Conservation (phyloP, 2,888 invertebrate genomes). For the Caenorhabditis doughertyi region DNA sequence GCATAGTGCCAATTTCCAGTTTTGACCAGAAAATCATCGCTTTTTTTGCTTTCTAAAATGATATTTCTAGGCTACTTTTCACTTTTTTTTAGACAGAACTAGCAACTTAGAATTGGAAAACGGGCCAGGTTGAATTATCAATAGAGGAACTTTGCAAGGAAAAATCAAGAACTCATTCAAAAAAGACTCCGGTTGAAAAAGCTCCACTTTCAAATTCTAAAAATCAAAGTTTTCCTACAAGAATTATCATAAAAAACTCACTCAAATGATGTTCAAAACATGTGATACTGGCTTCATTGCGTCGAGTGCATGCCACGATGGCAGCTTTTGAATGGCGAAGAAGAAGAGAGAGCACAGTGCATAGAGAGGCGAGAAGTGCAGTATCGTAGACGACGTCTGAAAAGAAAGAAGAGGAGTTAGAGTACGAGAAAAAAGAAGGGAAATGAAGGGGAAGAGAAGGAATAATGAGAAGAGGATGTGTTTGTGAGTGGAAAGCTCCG, state of each 20-base stretch:
- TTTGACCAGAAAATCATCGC: too few species aligned
- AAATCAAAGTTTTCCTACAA: too few species aligned
- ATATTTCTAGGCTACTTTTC: too few species aligned
- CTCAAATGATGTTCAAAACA: slow-evolving; percentile 66
- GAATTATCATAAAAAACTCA: slow-evolving; percentile 28
- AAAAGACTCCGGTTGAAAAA: too few species aligned
- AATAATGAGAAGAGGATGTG: background rate
- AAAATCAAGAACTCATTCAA: too few species aligned
- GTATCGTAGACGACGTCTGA: slow-evolving; percentile 74
- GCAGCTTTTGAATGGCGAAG: slow-evolving; percentile 48
- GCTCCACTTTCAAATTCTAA: too few species aligned
- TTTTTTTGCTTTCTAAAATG: too few species aligned
- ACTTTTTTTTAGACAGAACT: too few species aligned
- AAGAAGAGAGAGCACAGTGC: slow-evolving; percentile 64
- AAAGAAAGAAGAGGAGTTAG: slow-evolving; percentile 5
- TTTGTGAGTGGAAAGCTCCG: background rate
- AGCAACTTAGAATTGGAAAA: too few species aligned
- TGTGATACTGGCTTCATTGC: slow-evolving; percentile 67
- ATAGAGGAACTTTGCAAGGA: too few species aligned
- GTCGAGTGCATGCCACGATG: slow-evolving; percentile 69
- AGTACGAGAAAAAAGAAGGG: background rate
- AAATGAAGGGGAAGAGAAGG: background rate
- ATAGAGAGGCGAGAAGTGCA: slow-evolving; percentile 64
- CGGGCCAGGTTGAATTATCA: too few species aligned
- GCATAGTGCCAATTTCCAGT: too few species aligned